phyloP scores from a whole-genome alignment of 2,888 invertebrate species.

The Drosophila maculinotata region DNA sequence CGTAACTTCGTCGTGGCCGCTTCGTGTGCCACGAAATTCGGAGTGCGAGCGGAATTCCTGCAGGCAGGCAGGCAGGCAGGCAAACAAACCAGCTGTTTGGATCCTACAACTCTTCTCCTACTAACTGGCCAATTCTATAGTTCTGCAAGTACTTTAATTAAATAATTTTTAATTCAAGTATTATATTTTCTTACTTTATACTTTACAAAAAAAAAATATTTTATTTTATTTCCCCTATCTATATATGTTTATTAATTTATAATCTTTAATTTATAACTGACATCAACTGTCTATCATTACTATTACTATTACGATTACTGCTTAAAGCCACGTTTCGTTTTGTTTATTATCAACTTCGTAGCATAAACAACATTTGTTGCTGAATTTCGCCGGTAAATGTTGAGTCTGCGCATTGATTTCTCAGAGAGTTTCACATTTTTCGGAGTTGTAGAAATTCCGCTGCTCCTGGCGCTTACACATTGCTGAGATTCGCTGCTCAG shows the following conservation, averaged over 20 bases:
- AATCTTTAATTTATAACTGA: too few relatives aligned
- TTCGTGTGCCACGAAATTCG: conserved; percentile 61
- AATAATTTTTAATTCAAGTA: too few relatives aligned
- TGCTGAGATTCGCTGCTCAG: conserved; percentile 6
- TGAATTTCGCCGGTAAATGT: conserved; percentile 74
- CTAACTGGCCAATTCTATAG: neutral
- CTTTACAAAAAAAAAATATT: neutral
- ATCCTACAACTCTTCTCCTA: neutral
- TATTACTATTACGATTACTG: too few relatives aligned
- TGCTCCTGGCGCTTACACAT: conserved; percentile 44
- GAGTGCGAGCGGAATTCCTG: conserved; percentile 63
- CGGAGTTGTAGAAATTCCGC: conserved; percentile 68
- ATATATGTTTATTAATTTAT: too few relatives aligned
- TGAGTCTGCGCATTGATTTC: conserved; percentile 72
- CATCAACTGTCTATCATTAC: too few relatives aligned
- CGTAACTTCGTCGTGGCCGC: conserved; percentile 13
- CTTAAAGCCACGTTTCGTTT: conserved; percentile 38
- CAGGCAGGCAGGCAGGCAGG: conserved; percentile 43
- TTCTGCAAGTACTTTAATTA: neutral
- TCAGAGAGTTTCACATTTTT: conserved; percentile 25
- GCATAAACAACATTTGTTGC: conserved; percentile 77
- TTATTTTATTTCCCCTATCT: neutral
- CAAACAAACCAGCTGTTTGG: conserved; percentile 64
- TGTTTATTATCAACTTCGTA: conserved; percentile 62
- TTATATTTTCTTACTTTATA: too few relatives aligned